phyloP scores from a whole-genome alignment of 2,888 invertebrate genomes.

The Physocephala rufipes region DNA sequence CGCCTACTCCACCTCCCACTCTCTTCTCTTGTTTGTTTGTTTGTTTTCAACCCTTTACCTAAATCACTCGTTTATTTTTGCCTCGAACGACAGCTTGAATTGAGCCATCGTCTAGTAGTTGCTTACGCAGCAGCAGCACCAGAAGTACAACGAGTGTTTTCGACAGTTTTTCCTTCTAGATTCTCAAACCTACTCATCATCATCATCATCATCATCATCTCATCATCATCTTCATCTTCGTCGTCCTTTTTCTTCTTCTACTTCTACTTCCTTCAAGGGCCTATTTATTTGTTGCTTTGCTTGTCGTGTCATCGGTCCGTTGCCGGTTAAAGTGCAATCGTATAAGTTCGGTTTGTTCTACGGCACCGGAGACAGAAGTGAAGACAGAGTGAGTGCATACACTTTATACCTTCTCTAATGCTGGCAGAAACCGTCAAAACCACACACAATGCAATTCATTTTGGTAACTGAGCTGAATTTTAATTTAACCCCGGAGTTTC shows the following conservation, averaged over 20 bases:
- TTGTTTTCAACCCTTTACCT: neutral
- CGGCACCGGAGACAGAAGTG: constrained; percentile 1
- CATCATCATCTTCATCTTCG: no score
- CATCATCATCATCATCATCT: no score
- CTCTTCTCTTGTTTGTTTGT: no score
- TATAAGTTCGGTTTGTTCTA: neutral
- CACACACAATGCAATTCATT: constrained; percentile 30
- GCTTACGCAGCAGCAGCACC: constrained; percentile 31
- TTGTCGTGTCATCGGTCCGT: neutral
- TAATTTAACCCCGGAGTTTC: constrained; percentile 30
- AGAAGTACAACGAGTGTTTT: constrained; percentile 31
- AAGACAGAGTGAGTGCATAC: constrained; percentile 11
- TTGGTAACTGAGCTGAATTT: constrained; percentile 34
- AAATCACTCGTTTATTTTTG: neutral
- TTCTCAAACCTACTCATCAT: neutral
- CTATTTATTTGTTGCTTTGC: neutral
- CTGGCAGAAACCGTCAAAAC: constrained; percentile 20
- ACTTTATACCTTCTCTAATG: constrained; percentile 15
- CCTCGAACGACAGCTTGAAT: constrained; percentile 17
- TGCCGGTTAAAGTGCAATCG: neutral
- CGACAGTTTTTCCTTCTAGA: constrained; percentile 24
- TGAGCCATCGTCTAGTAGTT: constrained; percentile 28
- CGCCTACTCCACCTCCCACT: no score
- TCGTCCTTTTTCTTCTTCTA: neutral
- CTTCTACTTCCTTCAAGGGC: neutral